Base-by-base conservation (phyloP, 2,888 invertebrate genomes). In the Agriopis marginaria region DNA sequence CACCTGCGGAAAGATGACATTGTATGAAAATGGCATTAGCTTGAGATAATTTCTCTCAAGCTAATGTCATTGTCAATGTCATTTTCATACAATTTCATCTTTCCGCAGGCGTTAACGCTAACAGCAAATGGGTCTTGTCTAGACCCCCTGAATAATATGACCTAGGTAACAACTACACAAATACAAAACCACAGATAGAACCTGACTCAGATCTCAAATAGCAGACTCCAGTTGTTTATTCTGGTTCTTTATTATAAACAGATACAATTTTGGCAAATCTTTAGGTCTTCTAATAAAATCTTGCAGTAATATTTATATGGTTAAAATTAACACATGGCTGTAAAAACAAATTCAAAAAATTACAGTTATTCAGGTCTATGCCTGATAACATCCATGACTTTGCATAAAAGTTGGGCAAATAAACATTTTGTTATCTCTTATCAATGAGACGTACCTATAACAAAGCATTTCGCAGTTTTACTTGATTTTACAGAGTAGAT, bases 351-450 rank as follows among this genome's bases (percentile, higher is more conserved):
- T 56, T 56, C 4, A 56, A 56, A 55, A n/a, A 56, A 58, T 58
- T 23, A 45, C n/a, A 6, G 51, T 54, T 14, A 51, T 56, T 40
- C 40, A 64, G 60, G 63, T 59, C 54, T 55, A 14, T 64, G 59
- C 9, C 60, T 64, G 68, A 63, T 68, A 68, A 53, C 17, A 44
- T 8, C 8, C 23, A 53, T 63, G 42, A 59, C n/a, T 56, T 23
- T 59, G 45, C 49, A 17, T 11, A 32, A 50, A 49, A 64, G 54
- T 60, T 55, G n/a, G 54, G 32, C 60, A 63, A 59, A 53, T 63
- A 64, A 60, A 63, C 42, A 55, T 60, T 23, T 45, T 23, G 45
- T 61, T 55, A 64, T 69, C 54, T 63, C 50, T 69, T 68, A 60
- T 60, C 68, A 63, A 32, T 40, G 47, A 55, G 39, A 51, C 32